phyloP scores from a whole-genome alignment of 2,888 invertebrate genomes.

The Dyspetes luteomarginatus region DNA sequence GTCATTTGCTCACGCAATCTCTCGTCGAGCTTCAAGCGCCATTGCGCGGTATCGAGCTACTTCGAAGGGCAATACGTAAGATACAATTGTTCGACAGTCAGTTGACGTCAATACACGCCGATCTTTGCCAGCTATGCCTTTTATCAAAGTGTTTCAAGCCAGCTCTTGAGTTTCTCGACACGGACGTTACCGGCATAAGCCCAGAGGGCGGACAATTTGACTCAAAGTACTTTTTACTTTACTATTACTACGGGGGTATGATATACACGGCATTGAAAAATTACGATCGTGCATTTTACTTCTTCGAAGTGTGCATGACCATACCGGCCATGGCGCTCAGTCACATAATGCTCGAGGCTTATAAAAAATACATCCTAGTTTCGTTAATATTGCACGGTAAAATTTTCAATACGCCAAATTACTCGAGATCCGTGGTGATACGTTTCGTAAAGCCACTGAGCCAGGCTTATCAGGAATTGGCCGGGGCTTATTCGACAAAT shows the following conservation, averaged over 20 bases:
- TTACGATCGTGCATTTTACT: slow-evolving; percentile 96
- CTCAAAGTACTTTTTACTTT: slow-evolving; percentile 95
- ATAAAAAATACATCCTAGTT: slow-evolving; percentile 97
- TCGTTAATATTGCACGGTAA: slow-evolving; percentile 96
- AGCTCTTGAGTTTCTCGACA: slow-evolving; percentile 93
- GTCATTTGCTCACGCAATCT: slow-evolving; percentile 92
- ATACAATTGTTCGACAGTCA: slow-evolving; percentile 94
- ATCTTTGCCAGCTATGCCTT: slow-evolving; percentile 96
- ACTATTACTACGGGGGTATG: slow-evolving; percentile 99
- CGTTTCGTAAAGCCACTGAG: slow-evolving; percentile 94
- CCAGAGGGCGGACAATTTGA: slow-evolving; percentile 93
- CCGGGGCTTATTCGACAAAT: slow-evolving; percentile 91
- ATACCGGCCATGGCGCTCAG: slow-evolving; percentile 98
- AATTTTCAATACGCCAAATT: slow-evolving; percentile 93
- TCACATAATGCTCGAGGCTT: slow-evolving; percentile 98
- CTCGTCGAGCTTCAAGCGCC: slow-evolving; percentile 91
- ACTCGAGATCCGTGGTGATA: slow-evolving; percentile 94
- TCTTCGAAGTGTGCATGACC: slow-evolving; percentile 97
- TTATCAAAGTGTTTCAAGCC: slow-evolving; percentile 96
- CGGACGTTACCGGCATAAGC: slow-evolving; percentile 96
- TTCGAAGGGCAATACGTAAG: slow-evolving; percentile 94
- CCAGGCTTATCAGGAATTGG: slow-evolving; percentile 94
- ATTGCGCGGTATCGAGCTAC: slow-evolving; percentile 92
- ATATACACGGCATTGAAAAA: slow-evolving; percentile 97
- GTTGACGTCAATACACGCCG: slow-evolving; percentile 96